Evolutionary conservation across 1,140 invertebrate species (phyloP).

Genomic region (Cotesia typhae): DNA sequence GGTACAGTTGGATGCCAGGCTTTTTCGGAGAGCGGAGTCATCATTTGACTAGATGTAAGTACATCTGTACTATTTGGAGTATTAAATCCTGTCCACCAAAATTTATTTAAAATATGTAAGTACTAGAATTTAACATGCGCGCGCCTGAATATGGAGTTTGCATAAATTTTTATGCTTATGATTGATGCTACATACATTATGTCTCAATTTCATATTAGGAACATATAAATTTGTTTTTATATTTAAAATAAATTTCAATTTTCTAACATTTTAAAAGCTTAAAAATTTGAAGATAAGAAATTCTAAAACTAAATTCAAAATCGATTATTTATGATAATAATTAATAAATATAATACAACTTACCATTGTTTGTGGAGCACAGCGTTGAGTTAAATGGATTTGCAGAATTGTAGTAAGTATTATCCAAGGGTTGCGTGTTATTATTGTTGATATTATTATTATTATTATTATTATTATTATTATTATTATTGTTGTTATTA

Average conservation of each 20-base stretch:
- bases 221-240: too few relatives aligned
- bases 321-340: too few relatives aligned
- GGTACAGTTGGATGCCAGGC: constrained; percentile 62
- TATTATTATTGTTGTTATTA: constrained; percentile 53
- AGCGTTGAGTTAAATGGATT: constrained; percentile 61
- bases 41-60: constrained; percentile 62
- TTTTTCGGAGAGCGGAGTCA: constrained; percentile 60
- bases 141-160: too few relatives aligned
- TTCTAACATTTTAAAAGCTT: too few relatives aligned
- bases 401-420: constrained; percentile 52
- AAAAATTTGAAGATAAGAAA: too few relatives aligned
- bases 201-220: too few relatives aligned
- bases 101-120: constrained; percentile 50
- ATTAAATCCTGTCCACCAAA: constrained; percentile 53
- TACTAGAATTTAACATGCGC: constrained; percentile 19
- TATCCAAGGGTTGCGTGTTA: constrained; percentile 58
- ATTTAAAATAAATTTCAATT: too few relatives aligned
- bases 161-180: too few relatives aligned
- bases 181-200: too few relatives aligned
- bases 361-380: constrained; percentile 58
- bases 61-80: constrained; percentile 59
- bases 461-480: constrained; percentile 48
- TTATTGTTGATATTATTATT: constrained; percentile 49
- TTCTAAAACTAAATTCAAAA: neutral
- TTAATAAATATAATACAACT: constrained; percentile 19